Percentiles rank a stretch among this genome's conserved stretches.
Conservation (phyloP, 1,140 invertebrate species). For the Lucilia sericata region DNA sequence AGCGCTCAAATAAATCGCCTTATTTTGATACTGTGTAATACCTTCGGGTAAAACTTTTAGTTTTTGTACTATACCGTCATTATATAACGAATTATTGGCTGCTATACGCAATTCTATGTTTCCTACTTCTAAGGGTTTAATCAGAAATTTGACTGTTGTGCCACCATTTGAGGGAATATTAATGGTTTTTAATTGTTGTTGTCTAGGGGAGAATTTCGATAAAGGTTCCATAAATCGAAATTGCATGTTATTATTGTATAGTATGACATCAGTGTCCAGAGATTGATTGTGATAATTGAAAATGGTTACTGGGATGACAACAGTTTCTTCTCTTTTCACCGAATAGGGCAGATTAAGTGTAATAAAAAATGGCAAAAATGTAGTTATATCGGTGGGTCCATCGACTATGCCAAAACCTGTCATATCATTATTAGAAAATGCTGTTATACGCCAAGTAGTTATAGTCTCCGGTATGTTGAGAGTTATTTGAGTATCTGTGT, state of each 20-base stretch:
- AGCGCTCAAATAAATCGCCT: slow-evolving; percentile 81
- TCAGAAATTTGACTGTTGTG: slow-evolving; percentile 81
- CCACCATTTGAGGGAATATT: slow-evolving; percentile 77
- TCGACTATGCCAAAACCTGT: slow-evolving; percentile 8
- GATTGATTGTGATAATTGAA: slow-evolving; percentile 73
- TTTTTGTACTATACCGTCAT: slow-evolving; percentile 79
- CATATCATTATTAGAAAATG: slow-evolving; percentile 1
- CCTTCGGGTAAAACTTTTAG: slow-evolving; percentile 85
- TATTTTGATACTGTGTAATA: slow-evolving; percentile 81
- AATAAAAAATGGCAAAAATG: slow-evolving; percentile 9
- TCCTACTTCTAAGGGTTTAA: slow-evolving; percentile 80
- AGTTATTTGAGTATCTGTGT: slow-evolving; percentile 63
- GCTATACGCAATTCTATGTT: slow-evolving; percentile 81
- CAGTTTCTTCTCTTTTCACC: slow-evolving; percentile 53
- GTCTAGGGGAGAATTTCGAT: slow-evolving; percentile 69
- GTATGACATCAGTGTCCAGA: slow-evolving; percentile 81
- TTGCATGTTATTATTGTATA: slow-evolving; percentile 83
- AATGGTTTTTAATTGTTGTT: slow-evolving; percentile 75
- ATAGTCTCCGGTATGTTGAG: background rate
- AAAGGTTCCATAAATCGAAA: slow-evolving; percentile 81
- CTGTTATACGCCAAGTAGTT: slow-evolving; percentile 18
- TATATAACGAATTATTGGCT: slow-evolving; percentile 76
- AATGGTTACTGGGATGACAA: slow-evolving; percentile 61
- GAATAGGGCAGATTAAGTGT: background rate
- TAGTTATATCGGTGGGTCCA: slow-evolving; percentile 7